Evolutionary conservation across 2,113 vertebrate species (phyloP).

Genomic region (Mesoclemmys tuberculata): DNA sequence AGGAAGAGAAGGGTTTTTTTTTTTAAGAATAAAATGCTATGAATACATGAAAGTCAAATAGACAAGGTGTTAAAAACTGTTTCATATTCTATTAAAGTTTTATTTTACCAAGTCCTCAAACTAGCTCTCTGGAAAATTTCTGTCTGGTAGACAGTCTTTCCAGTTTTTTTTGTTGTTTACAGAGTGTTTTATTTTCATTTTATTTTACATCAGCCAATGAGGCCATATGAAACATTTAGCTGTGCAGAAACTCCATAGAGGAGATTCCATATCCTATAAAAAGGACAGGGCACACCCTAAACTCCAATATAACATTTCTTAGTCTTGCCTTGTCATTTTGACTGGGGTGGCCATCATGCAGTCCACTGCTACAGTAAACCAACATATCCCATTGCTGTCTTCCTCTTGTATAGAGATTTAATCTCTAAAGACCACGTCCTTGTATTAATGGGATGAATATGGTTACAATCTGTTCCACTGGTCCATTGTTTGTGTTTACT

Average conservation of each 20-base stretch:
- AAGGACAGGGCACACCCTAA: neutral
- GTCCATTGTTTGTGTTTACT: neutral
- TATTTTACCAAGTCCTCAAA: neutral
- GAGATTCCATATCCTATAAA: neutral
- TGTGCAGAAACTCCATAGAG: neutral
- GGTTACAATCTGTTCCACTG: neutral
- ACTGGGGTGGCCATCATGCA: neutral
- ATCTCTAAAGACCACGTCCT: neutral
- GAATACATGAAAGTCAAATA: neutral
- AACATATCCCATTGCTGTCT: neutral
- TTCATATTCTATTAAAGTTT: neutral
- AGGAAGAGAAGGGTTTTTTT: neutral
- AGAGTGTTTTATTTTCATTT: neutral
- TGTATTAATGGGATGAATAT: neutral
- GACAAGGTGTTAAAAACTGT: neutral
- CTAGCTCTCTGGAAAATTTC: neutral
- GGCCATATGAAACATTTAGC: neutral
- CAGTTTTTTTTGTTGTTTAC: neutral
- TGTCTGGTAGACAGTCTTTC: neutral
- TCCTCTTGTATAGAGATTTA: neutral
- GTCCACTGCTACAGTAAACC: neutral
- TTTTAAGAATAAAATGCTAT: neutral
- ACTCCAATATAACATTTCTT: neutral
- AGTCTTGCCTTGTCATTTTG: neutral
- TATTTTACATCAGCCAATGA: neutral